Percentiles rank a stretch among this genome's conserved stretches.
These are phyloP conservation scores for Dicrostonyx torquatus DNA, from an alignment of 2,797 vertebrate species.

Conservation along the genomic window DNA sequence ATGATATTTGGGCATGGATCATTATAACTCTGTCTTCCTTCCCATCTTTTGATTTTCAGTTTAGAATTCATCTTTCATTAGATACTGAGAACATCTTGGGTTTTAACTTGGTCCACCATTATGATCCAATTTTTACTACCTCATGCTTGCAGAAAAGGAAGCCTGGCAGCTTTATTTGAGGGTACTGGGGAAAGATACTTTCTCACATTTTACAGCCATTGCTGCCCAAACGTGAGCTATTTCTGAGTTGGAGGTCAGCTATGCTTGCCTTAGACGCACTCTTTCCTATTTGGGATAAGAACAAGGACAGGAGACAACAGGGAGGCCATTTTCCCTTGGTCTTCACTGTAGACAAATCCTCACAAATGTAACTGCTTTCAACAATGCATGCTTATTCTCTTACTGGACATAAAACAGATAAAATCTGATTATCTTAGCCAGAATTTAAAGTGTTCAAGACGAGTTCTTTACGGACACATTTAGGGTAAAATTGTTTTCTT, in stretches of 20 bases:
- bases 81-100: not conserved
- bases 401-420: not conserved
- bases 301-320: not conserved
- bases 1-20: not conserved
- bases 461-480: not conserved
- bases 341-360: not conserved
- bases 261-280: not conserved
- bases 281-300: not conserved
- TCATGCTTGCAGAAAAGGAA: not conserved
- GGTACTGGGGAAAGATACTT: not conserved
- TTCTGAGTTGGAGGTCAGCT: not conserved
- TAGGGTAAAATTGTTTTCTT: not conserved
- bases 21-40: not conserved
- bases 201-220: not conserved
- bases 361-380: not conserved
- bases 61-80: not conserved
- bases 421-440: not conserved
- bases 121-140: not conserved
- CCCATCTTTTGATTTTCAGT: not conserved
- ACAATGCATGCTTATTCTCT: not conserved
- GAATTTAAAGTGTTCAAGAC: not conserved
- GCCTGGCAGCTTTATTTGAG: not conserved
- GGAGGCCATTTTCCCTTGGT: not conserved
- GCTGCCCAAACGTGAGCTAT: not conserved
- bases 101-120: constrained; percentile 25